Conservation (phyloP, 2,888 invertebrate species). For the Gastrophysa polygoni region DNA sequence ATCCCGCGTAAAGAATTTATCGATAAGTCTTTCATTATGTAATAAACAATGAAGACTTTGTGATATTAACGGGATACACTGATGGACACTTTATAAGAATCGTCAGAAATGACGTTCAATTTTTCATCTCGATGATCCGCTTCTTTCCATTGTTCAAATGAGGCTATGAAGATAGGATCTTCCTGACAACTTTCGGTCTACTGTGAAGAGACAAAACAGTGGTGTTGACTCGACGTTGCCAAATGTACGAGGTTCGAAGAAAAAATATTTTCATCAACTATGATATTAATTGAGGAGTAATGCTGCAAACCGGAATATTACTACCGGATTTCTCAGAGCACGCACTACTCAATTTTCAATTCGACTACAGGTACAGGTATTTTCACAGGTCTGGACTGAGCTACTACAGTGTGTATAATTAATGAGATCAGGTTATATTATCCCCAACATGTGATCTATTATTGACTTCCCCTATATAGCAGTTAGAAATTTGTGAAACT, state of each 20-base stretch:
- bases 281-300: too few relatives aligned
- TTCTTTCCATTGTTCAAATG: not conserved
- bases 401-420: too few relatives aligned
- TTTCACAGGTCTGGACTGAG: too few relatives aligned
- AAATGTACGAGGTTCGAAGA: too few relatives aligned
- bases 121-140: not conserved
- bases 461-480: too few relatives aligned
- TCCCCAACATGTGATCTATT: too few relatives aligned
- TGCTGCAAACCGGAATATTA: not conserved
- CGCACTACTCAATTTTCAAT: not conserved
- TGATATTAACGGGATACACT: not conserved
- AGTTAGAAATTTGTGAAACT: too few relatives aligned
- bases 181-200: constrained; percentile 16
- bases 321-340: constrained; percentile 15
- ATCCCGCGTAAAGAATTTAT: not conserved
- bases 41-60: not conserved
- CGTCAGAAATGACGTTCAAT: not conserved
- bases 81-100: not conserved
- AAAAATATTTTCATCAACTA: too few relatives aligned
- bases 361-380: not conserved
- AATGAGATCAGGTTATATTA: too few relatives aligned
- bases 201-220: too few relatives aligned
- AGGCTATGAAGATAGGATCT: constrained; percentile 8
- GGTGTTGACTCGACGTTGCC: constrained; percentile 17
- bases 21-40: not conserved